Evolutionary conservation across 2,113 vertebrate species (phyloP).

Genomic region (Vanacampus margaritifer): DNA sequence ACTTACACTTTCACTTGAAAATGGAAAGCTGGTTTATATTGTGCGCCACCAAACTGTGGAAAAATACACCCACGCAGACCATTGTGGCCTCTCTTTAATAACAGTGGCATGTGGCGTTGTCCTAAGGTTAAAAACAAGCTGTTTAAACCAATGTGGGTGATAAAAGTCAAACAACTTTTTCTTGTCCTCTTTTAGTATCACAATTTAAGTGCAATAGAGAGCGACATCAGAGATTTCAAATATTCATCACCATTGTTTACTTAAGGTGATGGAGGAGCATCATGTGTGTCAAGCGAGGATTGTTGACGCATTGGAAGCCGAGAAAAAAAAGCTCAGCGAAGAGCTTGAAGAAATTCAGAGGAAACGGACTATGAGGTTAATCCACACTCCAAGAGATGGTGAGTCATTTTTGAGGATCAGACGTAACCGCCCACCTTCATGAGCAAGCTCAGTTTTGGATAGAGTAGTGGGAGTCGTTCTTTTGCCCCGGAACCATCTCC

Average conservation of each 20-base stretch:
- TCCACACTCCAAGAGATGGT: slow-evolving; percentile 51
- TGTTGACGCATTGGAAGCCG: slow-evolving; percentile 87
- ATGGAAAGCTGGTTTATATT: not conserved
- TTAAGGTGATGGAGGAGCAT: slow-evolving; percentile 86
- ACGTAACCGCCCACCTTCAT: not conserved
- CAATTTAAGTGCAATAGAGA: not conserved
- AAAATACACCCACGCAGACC: not conserved
- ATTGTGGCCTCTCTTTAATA: not conserved
- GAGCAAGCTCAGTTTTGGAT: not conserved
- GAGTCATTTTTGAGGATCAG: slow-evolving; percentile 12
- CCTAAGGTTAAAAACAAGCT: not conserved
- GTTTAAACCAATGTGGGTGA: not conserved
- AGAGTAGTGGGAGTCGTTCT: not conserved
- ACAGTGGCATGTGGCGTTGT: not conserved
- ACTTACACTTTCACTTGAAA: not conserved
- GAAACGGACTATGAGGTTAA: slow-evolving; percentile 60
- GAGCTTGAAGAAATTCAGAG: slow-evolving; percentile 83
- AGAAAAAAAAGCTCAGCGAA: slow-evolving; percentile 86
- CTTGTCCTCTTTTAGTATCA: not conserved
- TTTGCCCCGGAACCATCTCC: not conserved
- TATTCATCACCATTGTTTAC: not conserved
- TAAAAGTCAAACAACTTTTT: not conserved
- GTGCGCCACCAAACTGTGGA: not conserved
- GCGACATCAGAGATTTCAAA: not conserved
- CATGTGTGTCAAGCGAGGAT: slow-evolving; percentile 82